Conservation (phyloP, 1,140 invertebrate species). For the Papilio xuthus region DNA sequence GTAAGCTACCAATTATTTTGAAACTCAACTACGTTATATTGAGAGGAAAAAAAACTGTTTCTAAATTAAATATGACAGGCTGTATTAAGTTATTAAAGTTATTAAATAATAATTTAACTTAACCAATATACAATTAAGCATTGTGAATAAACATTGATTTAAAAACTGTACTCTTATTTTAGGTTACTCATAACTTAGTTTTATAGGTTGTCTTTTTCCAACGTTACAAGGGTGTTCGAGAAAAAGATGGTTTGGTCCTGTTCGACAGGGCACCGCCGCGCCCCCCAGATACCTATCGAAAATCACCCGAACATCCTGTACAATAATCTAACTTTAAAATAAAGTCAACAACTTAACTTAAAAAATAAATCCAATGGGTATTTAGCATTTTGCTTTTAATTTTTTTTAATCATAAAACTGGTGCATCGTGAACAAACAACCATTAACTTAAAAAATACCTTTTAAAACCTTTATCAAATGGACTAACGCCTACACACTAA, state of each 20-base stretch:
- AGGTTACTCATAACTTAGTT: too few species aligned
- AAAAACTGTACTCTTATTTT: too few species aligned
- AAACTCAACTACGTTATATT: background rate
- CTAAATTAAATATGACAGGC: constrained; percentile 32
- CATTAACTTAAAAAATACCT: constrained; percentile 18
- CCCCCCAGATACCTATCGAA: background rate
- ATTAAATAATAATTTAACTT: background rate
- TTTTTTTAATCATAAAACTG: constrained; percentile 7
- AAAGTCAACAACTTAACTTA: background rate
- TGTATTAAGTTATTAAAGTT: constrained; percentile 2
- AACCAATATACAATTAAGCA: background rate
- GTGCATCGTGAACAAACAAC: background rate
- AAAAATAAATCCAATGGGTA: background rate
- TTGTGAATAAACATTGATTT: background rate
- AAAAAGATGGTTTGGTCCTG: too few species aligned
- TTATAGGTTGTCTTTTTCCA: too few species aligned
- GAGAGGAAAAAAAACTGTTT: background rate
- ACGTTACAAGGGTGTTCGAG: too few species aligned
- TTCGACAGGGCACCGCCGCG: too few species aligned
- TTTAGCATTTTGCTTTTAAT: background rate
- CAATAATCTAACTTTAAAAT: background rate
- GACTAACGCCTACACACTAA: constrained; percentile 21
- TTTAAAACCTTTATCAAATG: background rate
- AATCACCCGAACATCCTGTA: background rate
- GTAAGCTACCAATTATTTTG: constrained; percentile 15